Conservation (phyloP, 2,888 invertebrate genomes). For the Leptinotarsa juncta region DNA sequence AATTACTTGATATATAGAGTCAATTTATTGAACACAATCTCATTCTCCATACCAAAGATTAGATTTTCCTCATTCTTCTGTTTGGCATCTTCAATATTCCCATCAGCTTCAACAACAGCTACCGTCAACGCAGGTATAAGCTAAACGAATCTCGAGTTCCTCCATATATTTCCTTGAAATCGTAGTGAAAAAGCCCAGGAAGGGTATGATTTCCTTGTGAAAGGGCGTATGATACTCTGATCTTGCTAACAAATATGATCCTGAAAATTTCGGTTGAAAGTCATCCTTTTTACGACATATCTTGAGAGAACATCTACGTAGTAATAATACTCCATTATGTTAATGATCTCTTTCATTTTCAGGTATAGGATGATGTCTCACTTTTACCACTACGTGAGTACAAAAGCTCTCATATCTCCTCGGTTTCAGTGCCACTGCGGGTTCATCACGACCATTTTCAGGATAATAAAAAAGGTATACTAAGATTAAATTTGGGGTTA, state of each 20-base stretch:
- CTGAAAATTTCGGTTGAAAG: conserved; percentile 13
- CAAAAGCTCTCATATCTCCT: conserved; percentile 13
- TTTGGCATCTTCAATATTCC: not conserved
- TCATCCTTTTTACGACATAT: conserved; percentile 12
- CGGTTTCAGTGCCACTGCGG: conserved; percentile 7
- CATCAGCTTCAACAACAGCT: conserved; percentile 4
- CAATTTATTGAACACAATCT: not conserved
- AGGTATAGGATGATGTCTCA: conserved; percentile 16
- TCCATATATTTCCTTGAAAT: not conserved
- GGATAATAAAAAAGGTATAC: conserved; percentile 14
- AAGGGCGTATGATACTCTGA: conserved; percentile 2
- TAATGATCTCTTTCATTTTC: conserved; percentile 12
- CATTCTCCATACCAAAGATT: not conserved
- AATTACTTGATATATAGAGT: no score
- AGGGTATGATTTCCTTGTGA: conserved; percentile 8
- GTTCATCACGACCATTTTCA: conserved; percentile 12
- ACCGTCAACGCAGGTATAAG: not conserved
- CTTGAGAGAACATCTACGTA: not conserved
- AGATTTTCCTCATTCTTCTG: not conserved
- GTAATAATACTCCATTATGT: conserved; percentile 17
- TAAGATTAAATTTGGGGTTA: conserved; percentile 10
- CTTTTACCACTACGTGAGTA: conserved; percentile 8
- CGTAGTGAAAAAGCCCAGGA: not conserved
- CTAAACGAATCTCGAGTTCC: not conserved
- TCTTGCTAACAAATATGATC: conserved; percentile 12